A percentile compares a stretch with the other conserved stretches of the same genome.
phyloP scores from a whole-genome alignment of 2,113 vertebrate genomes.

The Actenoides lindsayi region DNA sequence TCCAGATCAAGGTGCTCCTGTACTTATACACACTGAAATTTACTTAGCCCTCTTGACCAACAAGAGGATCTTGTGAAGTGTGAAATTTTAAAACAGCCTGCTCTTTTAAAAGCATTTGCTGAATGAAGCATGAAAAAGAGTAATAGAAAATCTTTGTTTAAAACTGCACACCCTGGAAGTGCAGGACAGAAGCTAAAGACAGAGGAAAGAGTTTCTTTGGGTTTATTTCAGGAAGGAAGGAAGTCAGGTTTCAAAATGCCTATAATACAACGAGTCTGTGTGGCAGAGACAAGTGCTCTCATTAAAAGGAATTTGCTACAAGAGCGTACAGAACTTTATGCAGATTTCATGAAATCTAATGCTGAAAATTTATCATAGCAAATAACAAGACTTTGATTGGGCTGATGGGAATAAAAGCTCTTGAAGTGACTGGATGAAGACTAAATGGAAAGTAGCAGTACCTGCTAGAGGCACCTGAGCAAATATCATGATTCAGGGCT shows the following conservation, averaged over 20 bases:
- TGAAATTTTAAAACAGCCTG: neutral
- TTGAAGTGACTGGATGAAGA: neutral
- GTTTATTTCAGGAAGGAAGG: neutral
- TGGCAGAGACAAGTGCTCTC: neutral
- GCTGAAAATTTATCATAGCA: neutral
- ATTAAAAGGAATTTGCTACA: neutral
- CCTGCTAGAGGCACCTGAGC: neutral
- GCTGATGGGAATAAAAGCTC: neutral
- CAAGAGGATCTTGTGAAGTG: neutral
- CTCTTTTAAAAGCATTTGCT: neutral
- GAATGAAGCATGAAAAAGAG: neutral
- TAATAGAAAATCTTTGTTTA: neutral
- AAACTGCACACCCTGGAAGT: neutral
- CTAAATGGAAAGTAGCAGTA: neutral
- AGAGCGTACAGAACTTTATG: neutral
- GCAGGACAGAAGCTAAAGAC: neutral
- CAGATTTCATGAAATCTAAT: neutral
- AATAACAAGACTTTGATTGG: neutral
- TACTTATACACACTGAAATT: neutral
- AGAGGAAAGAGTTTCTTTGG: neutral
- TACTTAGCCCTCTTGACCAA: neutral
- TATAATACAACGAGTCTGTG: rapidly evolving
- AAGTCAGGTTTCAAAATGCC: neutral
- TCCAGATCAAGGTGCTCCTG: neutral
- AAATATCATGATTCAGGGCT: neutral